Evolutionary conservation across 1,140 invertebrate species (phyloP).

Genomic region (Nasonia vitripennis): DNA sequence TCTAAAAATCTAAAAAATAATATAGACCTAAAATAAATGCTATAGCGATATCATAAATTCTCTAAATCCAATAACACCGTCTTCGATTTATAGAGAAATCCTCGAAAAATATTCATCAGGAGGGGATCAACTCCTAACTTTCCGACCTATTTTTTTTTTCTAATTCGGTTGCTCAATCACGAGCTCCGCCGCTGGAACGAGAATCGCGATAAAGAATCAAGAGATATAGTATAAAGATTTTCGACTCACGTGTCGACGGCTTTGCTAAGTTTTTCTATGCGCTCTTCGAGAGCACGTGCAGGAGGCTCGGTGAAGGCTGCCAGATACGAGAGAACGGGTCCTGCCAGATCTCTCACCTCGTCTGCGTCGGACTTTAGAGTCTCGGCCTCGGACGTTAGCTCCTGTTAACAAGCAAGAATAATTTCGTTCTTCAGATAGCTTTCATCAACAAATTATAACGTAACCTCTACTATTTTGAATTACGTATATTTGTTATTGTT

Average conservation of each 20-base stretch:
- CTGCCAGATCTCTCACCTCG: slow-evolving; percentile 72
- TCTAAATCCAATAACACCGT: too few relatives aligned
- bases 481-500: too few relatives aligned
- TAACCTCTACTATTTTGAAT: too few relatives aligned
- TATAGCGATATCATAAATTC: too few relatives aligned
- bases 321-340: slow-evolving; percentile 78
- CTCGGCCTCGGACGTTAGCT: slow-evolving; percentile 79
- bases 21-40: too few relatives aligned
- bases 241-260: slow-evolving; percentile 80
- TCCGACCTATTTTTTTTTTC: too few relatives aligned
- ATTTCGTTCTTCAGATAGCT: neutral
- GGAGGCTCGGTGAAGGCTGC: slow-evolving; percentile 77
- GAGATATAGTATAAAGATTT: slow-evolving; percentile 22
- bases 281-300: slow-evolving; percentile 76
- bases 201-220: neutral
- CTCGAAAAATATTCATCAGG: too few relatives aligned
- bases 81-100: too few relatives aligned
- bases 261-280: slow-evolving; percentile 77
- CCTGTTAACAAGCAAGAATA: slow-evolving; percentile 71
- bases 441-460: neutral
- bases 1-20: too few relatives aligned
- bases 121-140: neutral
- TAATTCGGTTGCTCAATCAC: neutral
- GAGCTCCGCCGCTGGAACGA: too few relatives aligned
- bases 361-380: slow-evolving; percentile 72